A percentile compares a stretch with the other conserved stretches of the same genome.
phyloP scores from a whole-genome alignment of 1,140 invertebrate species.

The Ylistrum balloti region DNA sequence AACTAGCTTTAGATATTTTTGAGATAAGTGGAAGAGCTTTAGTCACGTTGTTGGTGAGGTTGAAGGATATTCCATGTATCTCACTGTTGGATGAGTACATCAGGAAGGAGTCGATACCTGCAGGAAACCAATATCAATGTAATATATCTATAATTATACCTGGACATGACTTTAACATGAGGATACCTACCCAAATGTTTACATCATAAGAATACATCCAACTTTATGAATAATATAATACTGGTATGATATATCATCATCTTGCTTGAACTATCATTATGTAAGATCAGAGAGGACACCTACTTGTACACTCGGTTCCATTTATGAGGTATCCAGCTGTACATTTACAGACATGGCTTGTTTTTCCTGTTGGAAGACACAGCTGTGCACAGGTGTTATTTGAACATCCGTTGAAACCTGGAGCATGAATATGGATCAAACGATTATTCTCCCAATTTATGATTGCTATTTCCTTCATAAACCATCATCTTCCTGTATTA shows the following conservation, averaged over 20 bases:
- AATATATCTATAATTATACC: background rate
- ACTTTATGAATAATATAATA: too few species aligned
- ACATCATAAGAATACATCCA: too few species aligned
- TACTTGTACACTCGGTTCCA: constrained; percentile 83
- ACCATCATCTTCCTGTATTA: too few species aligned
- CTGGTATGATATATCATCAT: too few species aligned
- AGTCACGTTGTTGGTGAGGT: constrained; percentile 74
- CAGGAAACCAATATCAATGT: constrained; percentile 41
- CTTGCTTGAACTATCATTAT: too few species aligned
- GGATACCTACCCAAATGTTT: background rate
- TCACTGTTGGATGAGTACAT: constrained; percentile 91
- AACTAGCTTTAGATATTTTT: constrained; percentile 88
- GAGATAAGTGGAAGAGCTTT: constrained; percentile 90
- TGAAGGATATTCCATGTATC: constrained; percentile 87
- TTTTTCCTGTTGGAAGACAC: constrained; percentile 87
- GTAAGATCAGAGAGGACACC: constrained; percentile 37
- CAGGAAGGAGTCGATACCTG: constrained; percentile 87
- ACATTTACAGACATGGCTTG: constrained; percentile 87
- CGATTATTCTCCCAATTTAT: too few species aligned
- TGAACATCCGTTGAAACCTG: constrained; percentile 88
- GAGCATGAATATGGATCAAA: background rate
- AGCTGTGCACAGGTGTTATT: constrained; percentile 89
- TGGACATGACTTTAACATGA: too few species aligned
- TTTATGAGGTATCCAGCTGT: constrained; percentile 89
- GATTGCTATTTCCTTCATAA: too few species aligned